Evolutionary conservation across 2,888 invertebrate genomes (phyloP).

Genomic region (Chrysolina haemoptera): DNA sequence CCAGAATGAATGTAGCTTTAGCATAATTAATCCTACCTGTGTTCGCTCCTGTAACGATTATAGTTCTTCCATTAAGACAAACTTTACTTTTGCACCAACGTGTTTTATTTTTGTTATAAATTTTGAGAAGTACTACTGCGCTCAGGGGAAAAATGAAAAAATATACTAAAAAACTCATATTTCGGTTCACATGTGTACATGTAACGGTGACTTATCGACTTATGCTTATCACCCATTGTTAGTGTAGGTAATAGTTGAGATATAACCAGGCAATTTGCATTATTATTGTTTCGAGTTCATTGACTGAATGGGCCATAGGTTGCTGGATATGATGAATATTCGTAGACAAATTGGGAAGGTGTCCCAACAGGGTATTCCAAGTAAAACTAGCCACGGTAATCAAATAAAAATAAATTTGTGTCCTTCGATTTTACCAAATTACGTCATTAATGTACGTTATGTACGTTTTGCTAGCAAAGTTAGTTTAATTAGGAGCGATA

Average conservation of each 20-base stretch:
- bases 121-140: constrained; percentile 40
- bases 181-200: background rate
- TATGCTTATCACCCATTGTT: background rate
- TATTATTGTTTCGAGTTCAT: background rate
- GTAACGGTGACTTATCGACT: background rate
- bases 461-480: too few relatives aligned
- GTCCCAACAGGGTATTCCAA: too few relatives aligned
- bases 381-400: too few relatives aligned
- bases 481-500: too few relatives aligned
- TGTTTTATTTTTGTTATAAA: constrained; percentile 48
- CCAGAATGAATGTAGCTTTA: too few relatives aligned
- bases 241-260: background rate
- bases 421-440: too few relatives aligned
- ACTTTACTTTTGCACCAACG: constrained; percentile 61
- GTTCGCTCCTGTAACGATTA: constrained; percentile 65
- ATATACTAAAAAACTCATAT: background rate
- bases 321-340: too few relatives aligned
- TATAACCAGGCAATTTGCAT: background rate
- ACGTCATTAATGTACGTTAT: too few relatives aligned
- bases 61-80: constrained; percentile 64
- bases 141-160: background rate
- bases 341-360: too few relatives aligned
- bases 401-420: too few relatives aligned
- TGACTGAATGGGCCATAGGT: too few relatives aligned
- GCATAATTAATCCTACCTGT: constrained; percentile 51